Conservation (phyloP, 2,888 invertebrate genomes). For the Periphyllus acericola region DNA sequence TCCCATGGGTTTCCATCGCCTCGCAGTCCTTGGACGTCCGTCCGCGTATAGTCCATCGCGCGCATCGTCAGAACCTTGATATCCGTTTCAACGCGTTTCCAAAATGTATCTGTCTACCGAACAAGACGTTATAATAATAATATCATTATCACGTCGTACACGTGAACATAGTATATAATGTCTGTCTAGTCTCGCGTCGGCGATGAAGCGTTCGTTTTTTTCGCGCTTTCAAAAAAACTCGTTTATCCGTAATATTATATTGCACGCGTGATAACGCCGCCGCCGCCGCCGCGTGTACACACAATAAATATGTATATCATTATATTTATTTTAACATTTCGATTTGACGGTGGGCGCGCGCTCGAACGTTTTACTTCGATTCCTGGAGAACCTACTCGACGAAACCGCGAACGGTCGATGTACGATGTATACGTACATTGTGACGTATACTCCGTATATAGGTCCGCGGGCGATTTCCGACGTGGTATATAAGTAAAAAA, state of each 20-base stretch:
- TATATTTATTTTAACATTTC: background rate
- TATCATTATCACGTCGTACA: background rate
- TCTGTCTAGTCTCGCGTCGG: too few species aligned
- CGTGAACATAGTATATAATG: too few species aligned
- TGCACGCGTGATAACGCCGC: background rate
- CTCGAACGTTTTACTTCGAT: constrained; percentile 16
- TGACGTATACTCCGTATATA: too few species aligned
- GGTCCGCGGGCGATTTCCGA: constrained; percentile 1
- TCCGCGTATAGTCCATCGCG: background rate
- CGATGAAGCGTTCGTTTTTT: background rate
- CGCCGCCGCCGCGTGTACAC: too few species aligned
- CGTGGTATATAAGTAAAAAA: background rate
- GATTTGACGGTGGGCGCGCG: constrained; percentile 20
- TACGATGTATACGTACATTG: too few species aligned
- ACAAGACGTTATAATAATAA: background rate
- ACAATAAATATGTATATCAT: too few species aligned
- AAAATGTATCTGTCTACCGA: background rate
- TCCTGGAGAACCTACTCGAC: background rate
- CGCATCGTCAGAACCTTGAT: constrained; percentile 10
- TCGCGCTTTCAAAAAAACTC: background rate
- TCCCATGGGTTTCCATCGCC: background rate
- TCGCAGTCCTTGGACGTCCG: background rate
- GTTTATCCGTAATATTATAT: background rate
- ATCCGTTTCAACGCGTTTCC: background rate
- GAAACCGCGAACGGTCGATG: background rate